Evolutionary conservation across 2,797 vertebrate species (phyloP).

Genomic region (Monodelphis domestica): DNA sequence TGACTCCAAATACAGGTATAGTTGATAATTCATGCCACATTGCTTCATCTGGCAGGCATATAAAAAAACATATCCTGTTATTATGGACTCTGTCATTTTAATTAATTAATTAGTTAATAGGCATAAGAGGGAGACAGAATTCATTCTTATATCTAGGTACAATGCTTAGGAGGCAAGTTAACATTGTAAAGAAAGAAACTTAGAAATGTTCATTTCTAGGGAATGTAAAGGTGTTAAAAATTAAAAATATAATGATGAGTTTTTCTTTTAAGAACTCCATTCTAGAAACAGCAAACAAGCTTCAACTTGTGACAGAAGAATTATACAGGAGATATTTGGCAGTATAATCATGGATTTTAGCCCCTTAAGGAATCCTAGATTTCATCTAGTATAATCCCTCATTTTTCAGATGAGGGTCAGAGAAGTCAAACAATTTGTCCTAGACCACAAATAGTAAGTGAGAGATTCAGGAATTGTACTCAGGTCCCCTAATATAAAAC

Average conservation of each 20-base stretch:
- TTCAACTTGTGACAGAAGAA: neutral
- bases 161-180: conserved; percentile 3
- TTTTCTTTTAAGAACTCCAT: neutral
- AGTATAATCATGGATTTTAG: neutral
- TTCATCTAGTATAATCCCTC: neutral
- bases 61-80: neutral
- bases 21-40: neutral
- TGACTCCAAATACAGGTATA: neutral
- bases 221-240: neutral
- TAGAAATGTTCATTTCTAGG: neutral
- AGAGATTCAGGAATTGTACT: too few species aligned
- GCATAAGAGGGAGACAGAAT: neutral
- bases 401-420: neutral
- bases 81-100: neutral
- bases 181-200: neutral
- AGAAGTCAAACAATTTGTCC: too few species aligned
- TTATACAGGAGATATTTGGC: neutral
- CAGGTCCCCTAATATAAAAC: too few species aligned
- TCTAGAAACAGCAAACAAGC: neutral
- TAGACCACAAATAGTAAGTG: too few species aligned
- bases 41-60: neutral
- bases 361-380: neutral
- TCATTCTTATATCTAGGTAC: neutral
- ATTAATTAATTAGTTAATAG: conserved; percentile 1
- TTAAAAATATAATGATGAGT: neutral